These are phyloP conservation scores for Oncopeltus fasciatus DNA, from an alignment of 1,140 invertebrate genomes.

Conservation along the genomic window DNA sequence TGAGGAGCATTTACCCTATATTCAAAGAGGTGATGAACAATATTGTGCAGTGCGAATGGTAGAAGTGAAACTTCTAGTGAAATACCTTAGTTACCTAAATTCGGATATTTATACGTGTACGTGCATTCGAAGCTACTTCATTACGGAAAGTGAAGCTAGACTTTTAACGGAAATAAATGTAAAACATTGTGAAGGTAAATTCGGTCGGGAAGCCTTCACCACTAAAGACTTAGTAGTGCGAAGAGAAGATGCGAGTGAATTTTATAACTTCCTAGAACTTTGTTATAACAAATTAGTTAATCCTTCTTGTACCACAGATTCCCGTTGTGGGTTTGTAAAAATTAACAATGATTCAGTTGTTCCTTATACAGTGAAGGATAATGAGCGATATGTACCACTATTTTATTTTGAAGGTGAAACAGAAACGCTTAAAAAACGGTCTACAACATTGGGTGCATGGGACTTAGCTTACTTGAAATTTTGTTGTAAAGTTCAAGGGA, in stretches of 20 bases:
- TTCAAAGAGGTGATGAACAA: slow-evolving; percentile 60
- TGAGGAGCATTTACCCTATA: slow-evolving; percentile 72
- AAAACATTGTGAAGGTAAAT: slow-evolving; percentile 80
- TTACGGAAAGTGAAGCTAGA: slow-evolving; percentile 76
- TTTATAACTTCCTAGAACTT: slow-evolving; percentile 77
- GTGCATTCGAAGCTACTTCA: slow-evolving; percentile 82
- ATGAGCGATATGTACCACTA: slow-evolving; percentile 77
- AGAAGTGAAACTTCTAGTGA: slow-evolving; percentile 72
- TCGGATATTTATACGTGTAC: slow-evolving; percentile 74
- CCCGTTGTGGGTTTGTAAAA: slow-evolving; percentile 79
- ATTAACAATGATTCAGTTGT: slow-evolving; percentile 90
- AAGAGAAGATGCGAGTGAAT: slow-evolving; percentile 71
- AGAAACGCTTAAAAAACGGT: slow-evolving; percentile 71
- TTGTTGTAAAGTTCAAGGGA: slow-evolving; percentile 86
- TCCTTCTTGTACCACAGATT: slow-evolving; percentile 27
- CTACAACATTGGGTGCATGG: slow-evolving; percentile 73
- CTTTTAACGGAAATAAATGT: slow-evolving; percentile 86
- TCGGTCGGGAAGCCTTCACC: slow-evolving; percentile 77
- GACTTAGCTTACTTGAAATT: slow-evolving; percentile 84
- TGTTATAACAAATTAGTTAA: slow-evolving; percentile 68
- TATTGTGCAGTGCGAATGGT: slow-evolving; percentile 84
- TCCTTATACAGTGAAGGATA: slow-evolving; percentile 73
- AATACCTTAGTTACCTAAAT: slow-evolving; percentile 65
- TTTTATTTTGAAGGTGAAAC: slow-evolving; percentile 89
- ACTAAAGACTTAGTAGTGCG: slow-evolving; percentile 56